A percentile compares a stretch with the other conserved stretches of the same genome.
Conservation (phyloP, 2,797 vertebrate species). For the Uromys caudimaculatus region DNA sequence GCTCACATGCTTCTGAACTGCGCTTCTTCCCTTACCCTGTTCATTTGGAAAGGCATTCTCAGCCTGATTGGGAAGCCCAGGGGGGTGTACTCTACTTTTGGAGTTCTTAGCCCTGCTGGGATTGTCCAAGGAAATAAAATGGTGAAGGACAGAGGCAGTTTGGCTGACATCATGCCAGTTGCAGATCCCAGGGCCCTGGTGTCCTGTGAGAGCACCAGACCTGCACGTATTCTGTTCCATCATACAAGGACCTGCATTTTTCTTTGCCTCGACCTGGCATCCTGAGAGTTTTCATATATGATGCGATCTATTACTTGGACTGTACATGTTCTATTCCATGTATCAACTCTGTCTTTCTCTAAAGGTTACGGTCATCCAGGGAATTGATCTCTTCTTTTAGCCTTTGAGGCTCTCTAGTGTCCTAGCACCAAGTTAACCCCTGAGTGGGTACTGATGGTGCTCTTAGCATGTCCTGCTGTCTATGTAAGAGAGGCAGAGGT, state of each 20-base stretch:
- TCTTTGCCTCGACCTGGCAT: neutral
- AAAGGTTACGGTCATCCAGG: too few species aligned
- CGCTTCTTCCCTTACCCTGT: neutral
- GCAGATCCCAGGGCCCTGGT: too few species aligned
- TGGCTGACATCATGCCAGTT: neutral
- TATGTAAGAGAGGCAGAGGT: neutral
- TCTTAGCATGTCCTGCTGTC: too few species aligned
- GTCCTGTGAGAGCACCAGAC: too few species aligned
- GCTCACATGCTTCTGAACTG: neutral
- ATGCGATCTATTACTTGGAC: neutral
- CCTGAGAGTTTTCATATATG: neutral
- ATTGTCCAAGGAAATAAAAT: neutral
- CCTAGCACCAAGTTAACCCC: accelerated
- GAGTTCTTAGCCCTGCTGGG: neutral
- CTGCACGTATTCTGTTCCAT: too few species aligned
- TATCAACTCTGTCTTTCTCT: neutral
- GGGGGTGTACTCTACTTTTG: neutral
- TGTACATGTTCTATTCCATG: neutral
- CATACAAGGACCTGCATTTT: neutral
- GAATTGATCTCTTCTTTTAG: neutral
- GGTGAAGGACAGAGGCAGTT: neutral
- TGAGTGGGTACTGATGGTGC: accelerated
- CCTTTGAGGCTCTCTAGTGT: neutral
- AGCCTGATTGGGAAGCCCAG: neutral
- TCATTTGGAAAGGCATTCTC: neutral